Percentiles rank a stretch among this genome's conserved stretches.
Conservation (phyloP, 2,113 vertebrate genomes). For the Megalops atlanticus region DNA sequence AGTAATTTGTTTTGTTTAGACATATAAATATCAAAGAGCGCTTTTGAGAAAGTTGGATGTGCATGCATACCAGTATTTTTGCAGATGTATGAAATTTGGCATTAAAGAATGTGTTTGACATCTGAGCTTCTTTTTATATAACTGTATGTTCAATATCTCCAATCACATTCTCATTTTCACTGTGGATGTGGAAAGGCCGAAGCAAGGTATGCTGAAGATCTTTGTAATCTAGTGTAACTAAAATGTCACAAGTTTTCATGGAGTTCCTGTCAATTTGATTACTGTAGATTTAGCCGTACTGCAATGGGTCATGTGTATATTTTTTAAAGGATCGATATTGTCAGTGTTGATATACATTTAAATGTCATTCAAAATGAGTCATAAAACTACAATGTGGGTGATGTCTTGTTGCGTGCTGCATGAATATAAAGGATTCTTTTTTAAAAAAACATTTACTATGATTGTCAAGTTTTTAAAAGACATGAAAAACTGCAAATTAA, state of each 20-base stretch:
- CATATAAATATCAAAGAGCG: constrained; percentile 8
- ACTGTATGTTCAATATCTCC: not conserved
- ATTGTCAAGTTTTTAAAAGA: constrained; percentile 51
- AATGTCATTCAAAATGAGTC: constrained; percentile 47
- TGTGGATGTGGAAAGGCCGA: not conserved
- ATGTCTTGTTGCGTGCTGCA: constrained; percentile 69
- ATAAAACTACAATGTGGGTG: constrained; percentile 59
- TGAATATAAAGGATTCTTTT: constrained; percentile 60
- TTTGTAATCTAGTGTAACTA: constrained; percentile 3
- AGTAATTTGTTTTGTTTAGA: constrained; percentile 13
- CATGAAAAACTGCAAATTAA: constrained; percentile 44
- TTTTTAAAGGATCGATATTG: constrained; percentile 43
- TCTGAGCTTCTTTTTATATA: not conserved
- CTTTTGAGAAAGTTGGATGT: constrained; percentile 17
- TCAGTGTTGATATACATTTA: constrained; percentile 59
- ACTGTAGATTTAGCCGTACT: constrained; percentile 9
- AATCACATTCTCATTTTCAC: not conserved
- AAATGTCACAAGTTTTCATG: not conserved
- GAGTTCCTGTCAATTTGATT: not conserved
- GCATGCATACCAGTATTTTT: constrained; percentile 24
- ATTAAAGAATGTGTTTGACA: constrained; percentile 1
- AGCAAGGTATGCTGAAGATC: not conserved
- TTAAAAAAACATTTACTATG: constrained; percentile 53
- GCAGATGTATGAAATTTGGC: not conserved
- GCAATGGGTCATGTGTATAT: not conserved